phyloP scores from a whole-genome alignment of 2,113 vertebrate genomes.

The Muntiacus reevesi region DNA sequence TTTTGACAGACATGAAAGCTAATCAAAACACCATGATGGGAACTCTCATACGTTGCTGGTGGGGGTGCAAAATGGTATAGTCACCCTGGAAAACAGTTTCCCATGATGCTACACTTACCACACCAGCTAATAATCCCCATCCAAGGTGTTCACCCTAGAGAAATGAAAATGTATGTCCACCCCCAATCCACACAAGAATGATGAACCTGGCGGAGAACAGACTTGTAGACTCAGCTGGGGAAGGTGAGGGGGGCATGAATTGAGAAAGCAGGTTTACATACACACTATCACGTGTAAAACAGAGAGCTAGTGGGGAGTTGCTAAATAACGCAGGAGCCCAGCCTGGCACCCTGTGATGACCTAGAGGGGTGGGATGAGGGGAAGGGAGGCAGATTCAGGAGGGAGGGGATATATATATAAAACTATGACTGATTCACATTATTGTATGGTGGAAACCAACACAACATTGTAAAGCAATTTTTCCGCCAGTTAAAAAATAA shows the following conservation, averaged over 20 bases:
- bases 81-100: background rate
- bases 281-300: background rate
- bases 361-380: background rate
- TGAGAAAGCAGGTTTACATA: rapidly evolving
- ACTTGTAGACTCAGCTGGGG: background rate
- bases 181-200: background rate
- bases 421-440: background rate
- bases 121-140: background rate
- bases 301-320: background rate
- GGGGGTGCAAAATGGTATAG: background rate
- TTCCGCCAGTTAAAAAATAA: background rate
- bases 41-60: background rate
- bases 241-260: background rate
- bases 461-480: background rate
- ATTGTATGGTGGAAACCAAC: background rate
- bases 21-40: background rate
- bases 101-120: background rate
- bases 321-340: background rate
- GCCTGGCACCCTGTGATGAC: background rate
- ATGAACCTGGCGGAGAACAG: background rate
- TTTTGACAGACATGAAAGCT: background rate
- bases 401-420: background rate
- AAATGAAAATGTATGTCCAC: background rate
- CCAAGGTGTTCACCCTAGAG: background rate
- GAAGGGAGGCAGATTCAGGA: background rate